Evolutionary conservation across 2,113 vertebrate species (phyloP).

Genomic region (Rhea americana): DNA sequence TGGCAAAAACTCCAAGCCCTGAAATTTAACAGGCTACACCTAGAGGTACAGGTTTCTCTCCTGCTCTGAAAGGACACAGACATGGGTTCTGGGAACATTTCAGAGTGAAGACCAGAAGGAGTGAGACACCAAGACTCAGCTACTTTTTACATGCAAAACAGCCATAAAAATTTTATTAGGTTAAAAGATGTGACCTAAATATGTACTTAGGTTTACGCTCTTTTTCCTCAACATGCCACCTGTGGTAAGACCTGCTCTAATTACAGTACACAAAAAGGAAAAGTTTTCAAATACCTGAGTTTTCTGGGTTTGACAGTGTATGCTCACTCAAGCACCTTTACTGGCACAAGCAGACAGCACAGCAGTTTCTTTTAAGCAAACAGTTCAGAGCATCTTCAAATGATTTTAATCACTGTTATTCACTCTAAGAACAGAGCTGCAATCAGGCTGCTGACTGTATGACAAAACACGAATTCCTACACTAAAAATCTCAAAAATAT

Average conservation of each 20-base stretch:
- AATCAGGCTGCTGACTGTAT: neutral
- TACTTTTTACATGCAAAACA: neutral
- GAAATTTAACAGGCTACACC: neutral
- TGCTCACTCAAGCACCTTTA: neutral
- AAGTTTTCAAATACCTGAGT: neutral
- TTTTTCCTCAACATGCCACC: neutral
- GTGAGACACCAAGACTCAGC: neutral
- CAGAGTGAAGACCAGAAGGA: neutral
- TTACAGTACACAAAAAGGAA: neutral
- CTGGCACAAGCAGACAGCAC: constrained; percentile 9
- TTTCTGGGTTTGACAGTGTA: neutral
- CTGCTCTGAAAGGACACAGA: neutral
- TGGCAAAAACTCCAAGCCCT: neutral
- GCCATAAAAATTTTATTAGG: neutral
- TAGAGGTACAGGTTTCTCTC: neutral
- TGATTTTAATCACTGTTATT: neutral
- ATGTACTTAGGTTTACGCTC: neutral
- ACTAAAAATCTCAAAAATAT: neutral
- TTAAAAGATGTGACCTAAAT: neutral
- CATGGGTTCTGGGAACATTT: neutral
- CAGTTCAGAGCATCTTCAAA: neutral
- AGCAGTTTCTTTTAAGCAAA: neutral
- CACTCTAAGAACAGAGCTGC: neutral
- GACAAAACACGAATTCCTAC: neutral
- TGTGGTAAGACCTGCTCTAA: neutral